Conservation (phyloP, 2,113 vertebrate species). For the Lonchura striata region DNA sequence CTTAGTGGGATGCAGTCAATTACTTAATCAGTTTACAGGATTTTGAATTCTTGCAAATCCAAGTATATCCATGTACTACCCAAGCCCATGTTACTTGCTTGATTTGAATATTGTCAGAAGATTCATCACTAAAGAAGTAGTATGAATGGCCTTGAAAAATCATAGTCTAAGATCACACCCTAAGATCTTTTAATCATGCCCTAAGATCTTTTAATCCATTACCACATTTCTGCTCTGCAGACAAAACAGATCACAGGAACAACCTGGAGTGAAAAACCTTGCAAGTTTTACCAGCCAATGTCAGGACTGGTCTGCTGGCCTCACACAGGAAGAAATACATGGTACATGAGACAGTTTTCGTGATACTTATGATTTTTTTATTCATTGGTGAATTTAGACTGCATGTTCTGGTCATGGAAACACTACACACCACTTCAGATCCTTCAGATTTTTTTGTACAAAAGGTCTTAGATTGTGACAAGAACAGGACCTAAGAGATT, state of each 20-base stretch:
- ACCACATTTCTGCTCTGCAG: neutral
- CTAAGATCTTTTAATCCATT: neutral
- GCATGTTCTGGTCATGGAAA: neutral
- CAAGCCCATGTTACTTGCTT: neutral
- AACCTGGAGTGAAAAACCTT: neutral
- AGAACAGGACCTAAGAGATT: neutral
- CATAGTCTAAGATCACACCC: too few relatives aligned
- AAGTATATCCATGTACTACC: neutral
- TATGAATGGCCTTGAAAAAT: neutral
- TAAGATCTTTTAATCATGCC: neutral
- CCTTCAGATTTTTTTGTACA: neutral
- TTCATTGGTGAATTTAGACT: neutral
- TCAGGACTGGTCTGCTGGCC: neutral
- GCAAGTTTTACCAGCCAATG: neutral
- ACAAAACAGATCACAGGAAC: neutral
- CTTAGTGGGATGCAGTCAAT: neutral
- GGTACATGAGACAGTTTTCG: neutral
- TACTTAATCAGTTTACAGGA: rapidly evolving
- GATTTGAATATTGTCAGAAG: neutral
- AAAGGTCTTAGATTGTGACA: neutral
- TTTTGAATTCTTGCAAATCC: neutral
- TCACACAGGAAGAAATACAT: neutral
- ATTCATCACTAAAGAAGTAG: neutral
- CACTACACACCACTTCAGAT: neutral
- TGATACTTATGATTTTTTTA: neutral